These are phyloP conservation scores for Caenorhabditis briggsae DNA, from an alignment of 1,140 invertebrate genomes.

Conservation along the genomic window DNA sequence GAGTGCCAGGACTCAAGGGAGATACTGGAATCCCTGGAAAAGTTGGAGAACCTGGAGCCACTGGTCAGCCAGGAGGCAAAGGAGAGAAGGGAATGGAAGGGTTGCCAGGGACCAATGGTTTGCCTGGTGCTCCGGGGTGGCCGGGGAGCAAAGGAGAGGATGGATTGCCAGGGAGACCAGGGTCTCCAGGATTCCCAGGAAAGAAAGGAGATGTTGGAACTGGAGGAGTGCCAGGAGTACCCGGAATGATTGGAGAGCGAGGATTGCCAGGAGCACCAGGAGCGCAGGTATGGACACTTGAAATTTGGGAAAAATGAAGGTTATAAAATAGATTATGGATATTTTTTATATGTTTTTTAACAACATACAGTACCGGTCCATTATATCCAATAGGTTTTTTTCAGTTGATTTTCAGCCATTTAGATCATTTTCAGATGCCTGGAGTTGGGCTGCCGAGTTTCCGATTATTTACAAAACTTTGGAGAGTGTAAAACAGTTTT, in stretches of 20 bases:
- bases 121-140: conserved; percentile 66
- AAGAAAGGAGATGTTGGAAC: conserved; percentile 63
- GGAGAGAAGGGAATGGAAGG: conserved; percentile 67
- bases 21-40: conserved; percentile 68
- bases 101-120: conserved; percentile 64
- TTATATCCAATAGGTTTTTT: too few species aligned
- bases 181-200: conserved; percentile 68
- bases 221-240: conserved; percentile 64
- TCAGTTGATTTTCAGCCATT: too few species aligned
- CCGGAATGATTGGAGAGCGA: conserved; percentile 67
- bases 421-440: too few species aligned
- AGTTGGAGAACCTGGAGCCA: conserved; percentile 65
- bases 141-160: conserved; percentile 67
- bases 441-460: too few species aligned
- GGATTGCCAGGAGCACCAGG: conserved; percentile 67
- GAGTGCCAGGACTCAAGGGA: conserved; percentile 66
- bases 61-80: conserved; percentile 62
- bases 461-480: too few species aligned
- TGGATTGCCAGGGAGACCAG: conserved; percentile 64
- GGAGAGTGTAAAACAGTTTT: too few species aligned
- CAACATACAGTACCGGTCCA: too few species aligned
- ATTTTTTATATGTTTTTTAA: too few species aligned
- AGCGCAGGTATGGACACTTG: conserved; percentile 53
- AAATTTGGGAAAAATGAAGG: too few species aligned
- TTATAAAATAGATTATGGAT: too few species aligned